Percentiles rank a stretch among this genome's conserved stretches.
Evolutionary conservation across 2,797 vertebrate species (phyloP).

Genomic region (Selene dorsalis): DNA sequence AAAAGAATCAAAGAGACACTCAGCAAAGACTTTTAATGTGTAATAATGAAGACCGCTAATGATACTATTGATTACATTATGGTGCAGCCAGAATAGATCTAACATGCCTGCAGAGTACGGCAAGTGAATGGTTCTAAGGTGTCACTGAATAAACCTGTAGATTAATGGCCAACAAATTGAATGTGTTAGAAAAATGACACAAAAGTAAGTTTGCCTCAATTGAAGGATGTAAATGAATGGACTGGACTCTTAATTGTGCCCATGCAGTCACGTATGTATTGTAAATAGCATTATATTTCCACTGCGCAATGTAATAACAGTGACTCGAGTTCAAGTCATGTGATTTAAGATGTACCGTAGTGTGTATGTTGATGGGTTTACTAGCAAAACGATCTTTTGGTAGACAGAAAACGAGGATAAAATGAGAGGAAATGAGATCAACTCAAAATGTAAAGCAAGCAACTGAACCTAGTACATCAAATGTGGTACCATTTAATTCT

Average conservation of each 20-base stretch:
- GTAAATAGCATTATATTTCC: slow-evolving; percentile 80
- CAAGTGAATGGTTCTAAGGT: slow-evolving; percentile 26
- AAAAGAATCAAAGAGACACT: slow-evolving; percentile 34
- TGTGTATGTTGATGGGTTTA: slow-evolving; percentile 73
- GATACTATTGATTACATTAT: slow-evolving; percentile 35
- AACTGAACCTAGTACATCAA: slow-evolving; percentile 61
- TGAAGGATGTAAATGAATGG: slow-evolving; percentile 36
- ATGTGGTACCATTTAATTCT: slow-evolving; percentile 79
- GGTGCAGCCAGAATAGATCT: slow-evolving; percentile 12
- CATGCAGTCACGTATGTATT: slow-evolving; percentile 63
- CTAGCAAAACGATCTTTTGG: slow-evolving; percentile 60
- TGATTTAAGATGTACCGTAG: slow-evolving; percentile 75
- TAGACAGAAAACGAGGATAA: slow-evolving; percentile 35
- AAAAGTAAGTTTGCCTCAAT: slow-evolving; percentile 46
- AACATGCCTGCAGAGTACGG: slow-evolving; percentile 3
- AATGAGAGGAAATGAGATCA: slow-evolving; percentile 17
- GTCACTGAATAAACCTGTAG: slow-evolving; percentile 13
- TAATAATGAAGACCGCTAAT: slow-evolving; percentile 24
- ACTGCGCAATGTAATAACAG: slow-evolving; percentile 71
- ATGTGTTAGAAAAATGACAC: slow-evolving; percentile 48
- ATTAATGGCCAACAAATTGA: slow-evolving; percentile 29
- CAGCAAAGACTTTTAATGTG: slow-evolving; percentile 7
- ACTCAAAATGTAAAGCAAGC: slow-evolving; percentile 47
- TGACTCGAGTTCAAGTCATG: slow-evolving; percentile 71
- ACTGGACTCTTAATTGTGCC: slow-evolving; percentile 41